Percentiles rank a stretch among this genome's conserved stretches.
These are phyloP conservation scores for Macrosoma leucophasiata DNA, from an alignment of 2,888 invertebrate species.

Conservation along the genomic window DNA sequence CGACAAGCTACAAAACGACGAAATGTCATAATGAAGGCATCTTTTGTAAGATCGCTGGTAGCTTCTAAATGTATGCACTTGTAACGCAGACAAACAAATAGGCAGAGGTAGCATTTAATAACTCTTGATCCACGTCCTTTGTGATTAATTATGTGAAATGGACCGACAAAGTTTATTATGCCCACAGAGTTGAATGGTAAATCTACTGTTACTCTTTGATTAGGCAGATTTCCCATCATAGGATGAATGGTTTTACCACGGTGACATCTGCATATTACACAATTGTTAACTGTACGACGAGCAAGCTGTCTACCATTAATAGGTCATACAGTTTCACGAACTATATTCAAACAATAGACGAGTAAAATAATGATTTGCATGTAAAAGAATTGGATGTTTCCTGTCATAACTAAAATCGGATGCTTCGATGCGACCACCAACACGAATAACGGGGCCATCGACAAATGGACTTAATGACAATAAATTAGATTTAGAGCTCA, in stretches of 20 bases:
- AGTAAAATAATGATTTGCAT: not conserved
- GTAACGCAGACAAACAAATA: conserved; percentile 26
- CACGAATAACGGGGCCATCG: too few species aligned
- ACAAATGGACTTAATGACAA: too few species aligned
- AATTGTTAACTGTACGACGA: conserved; percentile 17
- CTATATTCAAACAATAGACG: conserved; percentile 9
- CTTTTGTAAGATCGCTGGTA: conserved; percentile 25
- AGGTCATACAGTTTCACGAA: conserved; percentile 19
- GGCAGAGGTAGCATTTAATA: conserved; percentile 7
- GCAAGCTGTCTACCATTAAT: conserved; percentile 20
- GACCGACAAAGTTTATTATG: conserved; percentile 7
- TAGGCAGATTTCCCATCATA: not conserved
- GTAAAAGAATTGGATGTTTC: conserved; percentile 2
- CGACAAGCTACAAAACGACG: conserved; percentile 29
- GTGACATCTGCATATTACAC: conserved; percentile 18
- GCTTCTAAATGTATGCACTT: conserved; percentile 29
- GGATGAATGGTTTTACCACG: conserved; percentile 7
- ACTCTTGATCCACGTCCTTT: conserved; percentile 8
- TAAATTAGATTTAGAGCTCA: too few species aligned
- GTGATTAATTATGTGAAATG: conserved; percentile 6
- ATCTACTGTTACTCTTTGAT: conserved; percentile 1
- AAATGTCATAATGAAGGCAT: conserved; percentile 27
- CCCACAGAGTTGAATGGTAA: conserved; percentile 6
- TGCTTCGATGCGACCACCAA: conserved; percentile 4
- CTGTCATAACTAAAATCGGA: not conserved